Evolutionary conservation across 2,888 invertebrate genomes (phyloP).

Genomic region (Archips crataeganus): DNA sequence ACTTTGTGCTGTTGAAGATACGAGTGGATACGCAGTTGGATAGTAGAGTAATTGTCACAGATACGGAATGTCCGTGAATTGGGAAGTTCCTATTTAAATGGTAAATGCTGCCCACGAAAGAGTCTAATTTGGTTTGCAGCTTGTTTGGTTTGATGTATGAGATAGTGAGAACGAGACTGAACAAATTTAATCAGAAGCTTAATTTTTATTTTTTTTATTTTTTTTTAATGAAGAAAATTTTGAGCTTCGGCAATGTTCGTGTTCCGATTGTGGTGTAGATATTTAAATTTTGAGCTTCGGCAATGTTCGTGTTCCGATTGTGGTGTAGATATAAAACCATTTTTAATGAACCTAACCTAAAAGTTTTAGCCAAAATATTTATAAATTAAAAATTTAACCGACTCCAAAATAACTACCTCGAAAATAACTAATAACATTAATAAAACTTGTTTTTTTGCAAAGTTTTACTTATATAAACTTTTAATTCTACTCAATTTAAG

Average conservation of each 20-base stretch:
- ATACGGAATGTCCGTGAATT: conserved; percentile 30
- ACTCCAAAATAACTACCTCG: no score
- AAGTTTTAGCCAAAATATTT: no score
- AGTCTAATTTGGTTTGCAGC: conserved; percentile 15
- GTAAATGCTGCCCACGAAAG: conserved; percentile 26
- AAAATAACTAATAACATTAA: no score
- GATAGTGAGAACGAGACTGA: background rate
- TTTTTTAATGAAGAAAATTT: background rate
- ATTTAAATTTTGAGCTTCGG: background rate
- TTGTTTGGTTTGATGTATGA: background rate
- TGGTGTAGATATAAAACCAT: no score
- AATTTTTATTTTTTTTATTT: no score
- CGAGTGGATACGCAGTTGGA: background rate
- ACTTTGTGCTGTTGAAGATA: background rate
- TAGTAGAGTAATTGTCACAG: conserved; percentile 17
- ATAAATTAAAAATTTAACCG: no score
- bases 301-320: background rate
- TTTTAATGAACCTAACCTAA: background rate
- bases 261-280: background rate
- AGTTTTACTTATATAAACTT: no score
- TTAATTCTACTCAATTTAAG: background rate
- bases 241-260: background rate
- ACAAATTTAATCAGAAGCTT: background rate
- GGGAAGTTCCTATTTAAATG: conserved; percentile 35
- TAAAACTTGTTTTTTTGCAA: no score